Base-by-base conservation (phyloP, 2,113 vertebrate species). In the Herpetotheres cachinnans region DNA sequence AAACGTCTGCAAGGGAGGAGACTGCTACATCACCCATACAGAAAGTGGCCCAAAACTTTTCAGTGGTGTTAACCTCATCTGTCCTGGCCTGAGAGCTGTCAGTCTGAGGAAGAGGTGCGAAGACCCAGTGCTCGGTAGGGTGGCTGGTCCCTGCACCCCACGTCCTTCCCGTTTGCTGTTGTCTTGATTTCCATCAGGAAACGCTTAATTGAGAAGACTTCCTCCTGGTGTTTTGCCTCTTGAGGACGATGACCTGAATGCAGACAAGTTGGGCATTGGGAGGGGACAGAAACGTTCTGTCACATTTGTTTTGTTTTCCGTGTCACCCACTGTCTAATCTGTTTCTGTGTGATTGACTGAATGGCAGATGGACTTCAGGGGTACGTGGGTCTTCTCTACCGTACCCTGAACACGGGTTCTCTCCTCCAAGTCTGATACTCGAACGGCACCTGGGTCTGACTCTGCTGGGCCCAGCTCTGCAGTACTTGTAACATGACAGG, bases 91-190 rank as follows among this genome's bases (percentile, higher is more conserved):
- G 20, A 69, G 77, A 63, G 46, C 46, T 74, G 38, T 38, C 16
- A 9, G 36, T 16, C 9, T 71, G 38, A 71, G 50, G 36, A 69
- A 25, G 8, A 49, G 17, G 2, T 32, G 44, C 24, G 10, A 59
- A 54, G 36, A 50, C 32, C 16, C 63, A 25, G 36, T 27, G 47
- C 71, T 83, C 1, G 2, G 42, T 32, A 32, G 42, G 13, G 25
- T 29, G 72, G 9, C 34, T 72, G 77, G 5, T 69, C 25, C 26
- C 30, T 25, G 12, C 22, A 18, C 70, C 46, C 13, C 2, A 1
- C 0, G 0, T 56, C 40, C 71, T 71, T 66, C 46, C 42, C 4
- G 0, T 54, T 66, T 62, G 25, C 38, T 18, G 3, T 50, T n/a
- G 22, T 17, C 44, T 46, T 3, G 3, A 14, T 44, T 77, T 73